Conservation (phyloP, 2,888 invertebrate species). For the Tipula helvola region DNA sequence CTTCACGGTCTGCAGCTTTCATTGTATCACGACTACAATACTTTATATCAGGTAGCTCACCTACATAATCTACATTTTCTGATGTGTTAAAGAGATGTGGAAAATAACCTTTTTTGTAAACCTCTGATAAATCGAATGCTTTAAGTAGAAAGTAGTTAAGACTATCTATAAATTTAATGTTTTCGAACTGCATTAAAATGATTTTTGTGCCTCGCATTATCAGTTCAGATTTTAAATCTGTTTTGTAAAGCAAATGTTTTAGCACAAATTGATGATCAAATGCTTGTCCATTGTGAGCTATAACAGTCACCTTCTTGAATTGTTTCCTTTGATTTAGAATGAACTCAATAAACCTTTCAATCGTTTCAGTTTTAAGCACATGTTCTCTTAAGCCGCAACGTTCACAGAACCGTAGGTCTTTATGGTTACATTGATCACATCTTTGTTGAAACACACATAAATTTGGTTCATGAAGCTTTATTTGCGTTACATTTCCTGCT, state of each 20-base stretch:
- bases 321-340: too few relatives aligned
- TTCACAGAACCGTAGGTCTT: neutral
- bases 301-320: too few relatives aligned
- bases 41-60: constrained; percentile 16
- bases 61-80: constrained; percentile 20
- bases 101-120: constrained; percentile 20
- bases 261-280: neutral
- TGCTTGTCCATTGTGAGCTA: neutral
- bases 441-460: constrained; percentile 11
- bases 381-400: too few relatives aligned
- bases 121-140: constrained; percentile 19
- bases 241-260: neutral
- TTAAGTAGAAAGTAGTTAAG: constrained; percentile 23
- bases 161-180: constrained; percentile 20
- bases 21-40: constrained; percentile 19
- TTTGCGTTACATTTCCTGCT: neutral
- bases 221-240: neutral
- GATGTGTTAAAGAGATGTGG: constrained; percentile 14
- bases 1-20: too few relatives aligned
- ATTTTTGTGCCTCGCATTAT: neutral
- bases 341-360: too few relatives aligned
- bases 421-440: neutral
- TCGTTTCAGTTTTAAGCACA: neutral
- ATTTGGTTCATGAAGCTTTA: constrained; percentile 12
- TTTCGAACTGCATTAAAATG: neutral